Base-by-base conservation (phyloP, 1,140 invertebrate species). In the Musca domestica region DNA sequence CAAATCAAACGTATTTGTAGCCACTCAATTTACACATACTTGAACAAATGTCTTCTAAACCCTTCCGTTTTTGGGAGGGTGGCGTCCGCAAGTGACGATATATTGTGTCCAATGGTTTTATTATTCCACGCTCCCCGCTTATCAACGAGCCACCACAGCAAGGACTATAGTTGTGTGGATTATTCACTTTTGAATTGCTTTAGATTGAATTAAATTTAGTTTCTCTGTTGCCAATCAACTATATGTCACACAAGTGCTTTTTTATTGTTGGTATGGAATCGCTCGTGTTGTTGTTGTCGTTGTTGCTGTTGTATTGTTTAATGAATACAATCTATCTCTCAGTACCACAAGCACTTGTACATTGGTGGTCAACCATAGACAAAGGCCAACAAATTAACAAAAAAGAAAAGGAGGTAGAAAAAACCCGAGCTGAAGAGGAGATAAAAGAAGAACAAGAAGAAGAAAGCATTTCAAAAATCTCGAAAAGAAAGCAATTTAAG, bases 361-460 rank as follows among this genome's bases (percentile, higher is more conserved):
- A 27, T 27, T 58, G 56, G 56, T 61, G 56, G 56, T 34, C 56
- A 61, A 34, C 56, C 56, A 34, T 61, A 61, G 34, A 61, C 56
- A 61, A 61, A 61, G 56, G 56, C 56, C 27, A 61, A 34, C 56
- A 61, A 61, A 61, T 61, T 61, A 61, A 61, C 56, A 61, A 61
- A 61, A 61, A 61, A 61, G 30, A 30, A 58, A 34, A 61, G 41
- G 6, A 34, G 20, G 9, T 5, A 58, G 15, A 54, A 23, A 54
- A 54, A 54, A 54, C 27, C 9, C 27, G 27, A 3, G 9, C 27
- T 30, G 34, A 10, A 41, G 34, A 41, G 10, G 10, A 41, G 34
- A 41, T 41, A 41, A 61, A 61, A 61, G 34, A 61, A 58, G 15
- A 58, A 27, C 27, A 20, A 41, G 41, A 61, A 61, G 34, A 61